Base-by-base conservation (phyloP, 2,888 invertebrate genomes). In the Crocallis elinguaria region DNA sequence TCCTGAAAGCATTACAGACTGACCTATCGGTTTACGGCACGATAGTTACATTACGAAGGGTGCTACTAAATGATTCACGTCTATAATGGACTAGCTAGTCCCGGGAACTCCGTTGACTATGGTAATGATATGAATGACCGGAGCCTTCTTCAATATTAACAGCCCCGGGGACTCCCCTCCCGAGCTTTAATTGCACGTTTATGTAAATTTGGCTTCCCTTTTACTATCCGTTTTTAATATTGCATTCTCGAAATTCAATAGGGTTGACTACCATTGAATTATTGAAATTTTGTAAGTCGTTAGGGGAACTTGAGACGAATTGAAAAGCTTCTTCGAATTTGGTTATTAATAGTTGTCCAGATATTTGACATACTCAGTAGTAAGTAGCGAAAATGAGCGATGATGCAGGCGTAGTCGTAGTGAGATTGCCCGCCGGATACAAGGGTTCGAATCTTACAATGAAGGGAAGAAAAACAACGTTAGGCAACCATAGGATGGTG, bases 161-260 rank as follows among this genome's bases (percentile, higher is more conserved):
- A 67, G 67, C 50, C 62, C 54, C 53, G 60, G 60, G 64, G 69
- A 69, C 73, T 67, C 69, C 72, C 70, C 65, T 67, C 64, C 65
- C 65, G 67, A 64, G 65, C 73, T 78, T 73, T 81, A 81, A 82
- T 81, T 79, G 82, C 78, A 74, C 79, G 80, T 81, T 81, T 82
- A 82, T 82, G 81, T 73, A 77, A 77, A 82, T 79, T 69, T 61
- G 43, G 55, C 43, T 51, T 51, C 56, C 51, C 51, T 57, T 54
- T 57, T 44, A 57, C 56, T 51, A 54, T 54, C 53, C 53, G 63
- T 63, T 54, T 67, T 68, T 73, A 65, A 69, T 77, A 74, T 74
- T 69, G 69, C 68, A 73, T 73, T 73, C 69, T 62, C 53, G 60
- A 59, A 60, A 61, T 62, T 75, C 48, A 37, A 53, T 53, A 48